These are phyloP conservation scores for Ceratitis capitata DNA, from an alignment of 1,140 invertebrate species.

Conservation along the genomic window DNA sequence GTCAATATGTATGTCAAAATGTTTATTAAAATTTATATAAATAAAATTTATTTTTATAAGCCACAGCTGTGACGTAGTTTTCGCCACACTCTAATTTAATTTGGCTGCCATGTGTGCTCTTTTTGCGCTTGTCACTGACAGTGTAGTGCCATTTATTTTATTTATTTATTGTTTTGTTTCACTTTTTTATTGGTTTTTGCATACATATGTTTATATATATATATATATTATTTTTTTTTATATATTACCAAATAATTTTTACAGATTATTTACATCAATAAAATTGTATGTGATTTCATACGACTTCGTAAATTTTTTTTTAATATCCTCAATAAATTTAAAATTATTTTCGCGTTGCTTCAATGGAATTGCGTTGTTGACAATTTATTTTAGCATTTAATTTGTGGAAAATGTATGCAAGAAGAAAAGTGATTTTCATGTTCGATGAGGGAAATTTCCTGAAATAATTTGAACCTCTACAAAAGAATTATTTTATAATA, in stretches of 20 bases:
- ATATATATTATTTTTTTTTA: background rate
- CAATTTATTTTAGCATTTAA: background rate
- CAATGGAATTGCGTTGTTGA: background rate
- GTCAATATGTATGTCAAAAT: background rate
- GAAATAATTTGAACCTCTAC: too few species aligned
- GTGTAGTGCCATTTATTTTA: background rate
- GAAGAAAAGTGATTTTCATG: too few species aligned
- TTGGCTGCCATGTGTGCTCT: background rate
- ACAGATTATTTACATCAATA: slow-evolving; percentile 1
- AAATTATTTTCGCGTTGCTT: background rate
- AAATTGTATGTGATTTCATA: background rate
- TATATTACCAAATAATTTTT: background rate
- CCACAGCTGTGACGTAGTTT: too few species aligned
- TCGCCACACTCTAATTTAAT: background rate
- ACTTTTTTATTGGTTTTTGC: background rate
- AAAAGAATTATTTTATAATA: too few species aligned
- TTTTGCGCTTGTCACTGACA: background rate
- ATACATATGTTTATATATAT: background rate
- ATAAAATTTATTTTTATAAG: too few species aligned
- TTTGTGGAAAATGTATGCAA: too few species aligned
- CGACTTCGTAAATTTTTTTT: background rate
- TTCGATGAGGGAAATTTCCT: too few species aligned
- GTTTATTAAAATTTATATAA: too few species aligned
- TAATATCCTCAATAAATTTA: background rate
- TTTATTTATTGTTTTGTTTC: background rate